These are phyloP conservation scores for Rhyacophila brunnea DNA, from an alignment of 1,140 invertebrate species.

Conservation along the genomic window DNA sequence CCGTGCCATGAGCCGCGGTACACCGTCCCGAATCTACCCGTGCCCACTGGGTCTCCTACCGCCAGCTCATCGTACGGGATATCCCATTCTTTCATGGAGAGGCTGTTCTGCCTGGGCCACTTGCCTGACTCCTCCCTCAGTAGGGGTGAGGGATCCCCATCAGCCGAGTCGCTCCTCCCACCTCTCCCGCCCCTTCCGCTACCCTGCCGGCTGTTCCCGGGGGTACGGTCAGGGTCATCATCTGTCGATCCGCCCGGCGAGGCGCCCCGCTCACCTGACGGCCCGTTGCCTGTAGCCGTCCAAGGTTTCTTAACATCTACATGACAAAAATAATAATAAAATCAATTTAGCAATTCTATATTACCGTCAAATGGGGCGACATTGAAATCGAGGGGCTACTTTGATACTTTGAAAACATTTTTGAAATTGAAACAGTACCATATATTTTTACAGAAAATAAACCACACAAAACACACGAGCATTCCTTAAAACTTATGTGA, in stretches of 20 bases:
- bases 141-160: constrained; percentile 65
- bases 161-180: constrained; percentile 81
- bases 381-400: too few relatives aligned
- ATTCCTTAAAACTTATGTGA: too few relatives aligned
- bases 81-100: constrained; percentile 96
- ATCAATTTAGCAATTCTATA: not conserved
- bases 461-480: too few relatives aligned
- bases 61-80: constrained; percentile 93
- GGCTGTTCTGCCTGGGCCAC: constrained; percentile 88
- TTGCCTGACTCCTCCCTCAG: constrained; percentile 53
- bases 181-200: constrained; percentile 40
- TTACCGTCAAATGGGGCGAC: too few relatives aligned
- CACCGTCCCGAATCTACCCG: constrained; percentile 91
- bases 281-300: not conserved
- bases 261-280: not conserved
- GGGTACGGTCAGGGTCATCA: constrained; percentile 80
- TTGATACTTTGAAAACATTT: too few relatives aligned
- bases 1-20: constrained; percentile 97
- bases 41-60: constrained; percentile 84
- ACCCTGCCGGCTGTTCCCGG: constrained; percentile 45
- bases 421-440: too few relatives aligned
- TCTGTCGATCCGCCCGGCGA: constrained; percentile 57
- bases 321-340: not conserved
- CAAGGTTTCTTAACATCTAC: constrained; percentile 27
- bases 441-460: too few relatives aligned